Percentiles rank a stretch among this genome's conserved stretches.
Conservation (phyloP, 2,797 vertebrate genomes). For the Pantherophis vulpinus region DNA sequence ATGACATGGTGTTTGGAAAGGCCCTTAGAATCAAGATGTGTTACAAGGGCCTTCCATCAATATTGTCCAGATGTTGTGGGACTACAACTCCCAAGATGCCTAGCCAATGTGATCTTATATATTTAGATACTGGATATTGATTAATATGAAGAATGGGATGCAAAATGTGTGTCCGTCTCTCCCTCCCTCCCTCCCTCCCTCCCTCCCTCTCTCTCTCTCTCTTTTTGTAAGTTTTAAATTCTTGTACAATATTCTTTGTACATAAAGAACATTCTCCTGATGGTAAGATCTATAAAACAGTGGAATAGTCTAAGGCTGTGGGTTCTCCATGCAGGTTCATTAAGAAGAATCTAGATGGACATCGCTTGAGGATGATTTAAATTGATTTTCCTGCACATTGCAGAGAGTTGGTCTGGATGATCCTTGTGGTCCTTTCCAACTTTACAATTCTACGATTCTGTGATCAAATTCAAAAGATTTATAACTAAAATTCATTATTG, state of each 20-base stretch:
- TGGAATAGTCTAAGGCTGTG: not conserved
- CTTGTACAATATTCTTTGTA: not conserved
- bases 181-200: fast-evolving
- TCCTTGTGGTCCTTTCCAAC: not conserved
- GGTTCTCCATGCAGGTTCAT: not conserved
- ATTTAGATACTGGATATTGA: not conserved
- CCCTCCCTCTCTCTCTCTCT: fast-evolving
- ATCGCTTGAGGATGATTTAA: not conserved
- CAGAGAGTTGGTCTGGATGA: not conserved
- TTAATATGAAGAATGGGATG: not conserved
- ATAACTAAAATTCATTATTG: not conserved
- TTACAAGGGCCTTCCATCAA: not conserved
- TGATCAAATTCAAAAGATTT: not conserved
- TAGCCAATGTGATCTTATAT: not conserved
- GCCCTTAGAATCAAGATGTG: not conserved
- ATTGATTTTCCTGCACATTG: not conserved
- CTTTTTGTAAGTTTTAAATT: not conserved
- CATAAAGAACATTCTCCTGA: not conserved
- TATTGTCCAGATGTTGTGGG: not conserved
- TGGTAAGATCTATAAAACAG: not conserved
- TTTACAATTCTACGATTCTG: not conserved
- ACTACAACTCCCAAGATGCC: not conserved
- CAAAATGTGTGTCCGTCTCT: not conserved
- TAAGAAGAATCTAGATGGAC: not conserved
- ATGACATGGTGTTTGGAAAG: not conserved